Conservation (phyloP, 2,113 vertebrate genomes). For the human region GRCh38 chr12:91539501-91540000, state of each 20-base stretch:
- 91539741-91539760: background rate
- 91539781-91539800: conserved; percentile 12
- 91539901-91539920: background rate
- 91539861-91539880: background rate
- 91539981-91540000: background rate
- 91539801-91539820: background rate
- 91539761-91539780: background rate
- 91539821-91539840: background rate
- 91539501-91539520: too few species aligned
- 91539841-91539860: background rate
- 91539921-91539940: background rate
- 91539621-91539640: too few species aligned
- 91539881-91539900: background rate
- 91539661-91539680: too few species aligned
- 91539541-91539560: too few species aligned
- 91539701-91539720: too few species aligned
- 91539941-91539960: background rate
- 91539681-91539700: too few species aligned
- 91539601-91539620: too few species aligned
- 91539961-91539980: background rate
- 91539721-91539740: too few species aligned
- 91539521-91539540: too few species aligned
- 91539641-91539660: too few species aligned
- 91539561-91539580: too few species aligned
- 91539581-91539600: too few species aligned